phyloP scores from a whole-genome alignment of 2,888 invertebrate species.

The Trachelus stipa region DNA sequence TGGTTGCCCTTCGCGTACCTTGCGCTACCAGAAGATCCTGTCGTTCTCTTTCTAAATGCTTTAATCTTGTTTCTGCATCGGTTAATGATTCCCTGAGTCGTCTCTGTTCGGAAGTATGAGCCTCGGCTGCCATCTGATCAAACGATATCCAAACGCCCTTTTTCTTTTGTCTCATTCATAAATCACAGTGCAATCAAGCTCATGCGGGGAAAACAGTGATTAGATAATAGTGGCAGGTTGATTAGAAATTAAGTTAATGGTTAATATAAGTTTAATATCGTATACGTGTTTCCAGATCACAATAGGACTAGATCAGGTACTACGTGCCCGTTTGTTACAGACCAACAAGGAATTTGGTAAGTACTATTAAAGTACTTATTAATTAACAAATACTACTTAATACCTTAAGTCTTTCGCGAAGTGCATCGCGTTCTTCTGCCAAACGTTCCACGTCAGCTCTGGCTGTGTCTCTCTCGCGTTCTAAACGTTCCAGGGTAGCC shows the following conservation, averaged over 20 bases:
- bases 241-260: constrained; percentile 4
- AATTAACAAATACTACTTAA: constrained; percentile 22
- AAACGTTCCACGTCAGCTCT: constrained; percentile 70
- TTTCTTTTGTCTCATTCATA: constrained; percentile 17
- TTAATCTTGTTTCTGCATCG: constrained; percentile 69
- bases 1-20: constrained; percentile 68
- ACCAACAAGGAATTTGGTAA: constrained; percentile 24
- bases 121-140: constrained; percentile 62
- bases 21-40: constrained; percentile 70
- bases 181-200: constrained; percentile 18
- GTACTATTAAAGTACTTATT: neutral
- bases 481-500: constrained; percentile 63
- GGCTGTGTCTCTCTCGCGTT: constrained; percentile 71
- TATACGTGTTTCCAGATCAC: neutral
- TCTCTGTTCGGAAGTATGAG: constrained; percentile 68
- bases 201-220: constrained; percentile 11
- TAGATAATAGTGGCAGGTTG: neutral
- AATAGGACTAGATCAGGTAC: neutral
- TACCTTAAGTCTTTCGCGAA: constrained; percentile 72
- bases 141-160: constrained; percentile 26
- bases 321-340: neutral
- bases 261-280: neutral
- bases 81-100: constrained; percentile 67
- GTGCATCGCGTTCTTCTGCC: constrained; percentile 72
- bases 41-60: constrained; percentile 70